These are phyloP conservation scores for Antigone vipio DNA, from an alignment of 2,113 vertebrate genomes.

Conservation along the genomic window DNA sequence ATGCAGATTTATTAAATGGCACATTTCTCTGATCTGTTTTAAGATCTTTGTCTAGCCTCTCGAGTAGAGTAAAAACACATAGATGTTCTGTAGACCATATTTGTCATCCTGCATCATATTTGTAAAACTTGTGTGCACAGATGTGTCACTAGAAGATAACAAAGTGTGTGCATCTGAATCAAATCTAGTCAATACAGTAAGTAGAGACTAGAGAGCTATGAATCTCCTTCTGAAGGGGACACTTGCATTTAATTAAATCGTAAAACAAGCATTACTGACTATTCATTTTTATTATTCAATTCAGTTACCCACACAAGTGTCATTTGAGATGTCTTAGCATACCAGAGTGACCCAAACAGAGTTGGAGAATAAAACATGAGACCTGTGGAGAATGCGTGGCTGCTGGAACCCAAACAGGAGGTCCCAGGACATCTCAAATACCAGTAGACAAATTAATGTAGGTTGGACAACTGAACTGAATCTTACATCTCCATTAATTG, in stretches of 20 bases:
- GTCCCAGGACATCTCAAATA: neutral
- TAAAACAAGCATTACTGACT: neutral
- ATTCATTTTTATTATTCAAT: neutral
- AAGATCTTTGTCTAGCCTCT: neutral
- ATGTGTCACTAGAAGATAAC: neutral
- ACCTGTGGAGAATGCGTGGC: neutral
- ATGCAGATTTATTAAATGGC: neutral
- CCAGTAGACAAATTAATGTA: neutral
- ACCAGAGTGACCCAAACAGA: neutral
- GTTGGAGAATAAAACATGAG: neutral
- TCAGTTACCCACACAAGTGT: neutral
- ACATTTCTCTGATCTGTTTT: neutral
- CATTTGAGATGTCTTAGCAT: neutral
- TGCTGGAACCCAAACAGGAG: neutral
- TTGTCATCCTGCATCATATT: neutral
- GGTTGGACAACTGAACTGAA: neutral
- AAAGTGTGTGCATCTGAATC: neutral
- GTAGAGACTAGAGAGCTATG: neutral
- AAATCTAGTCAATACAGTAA: neutral
- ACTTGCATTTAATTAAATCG: neutral
- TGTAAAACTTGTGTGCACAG: neutral
- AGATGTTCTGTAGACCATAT: neutral
- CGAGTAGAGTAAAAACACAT: neutral
- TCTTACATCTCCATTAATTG: neutral
- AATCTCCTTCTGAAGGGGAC: neutral